Percentiles rank a stretch among this genome's conserved stretches.
Evolutionary conservation across 2,888 invertebrate genomes (phyloP).

Genomic region (Drosophila siamana): DNA sequence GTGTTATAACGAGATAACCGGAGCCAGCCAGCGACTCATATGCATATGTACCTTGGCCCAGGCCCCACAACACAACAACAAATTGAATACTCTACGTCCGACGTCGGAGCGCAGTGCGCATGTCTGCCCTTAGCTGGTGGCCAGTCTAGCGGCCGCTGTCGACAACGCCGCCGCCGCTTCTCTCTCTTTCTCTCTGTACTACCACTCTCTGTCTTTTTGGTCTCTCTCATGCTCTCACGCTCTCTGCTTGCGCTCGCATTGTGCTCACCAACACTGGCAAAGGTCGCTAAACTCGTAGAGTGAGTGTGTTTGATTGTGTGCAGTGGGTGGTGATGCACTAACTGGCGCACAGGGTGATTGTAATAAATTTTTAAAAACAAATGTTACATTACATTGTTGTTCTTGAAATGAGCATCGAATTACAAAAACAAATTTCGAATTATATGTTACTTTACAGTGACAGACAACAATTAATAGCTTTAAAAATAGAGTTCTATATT

Average conservation of each 20-base stretch:
- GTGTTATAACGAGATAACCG: constrained; percentile 20
- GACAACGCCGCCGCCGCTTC: constrained; percentile 9
- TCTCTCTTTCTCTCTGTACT: constrained; percentile 24
- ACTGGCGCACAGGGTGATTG: constrained; percentile 47
- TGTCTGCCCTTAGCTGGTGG: constrained; percentile 66
- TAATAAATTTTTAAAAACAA: constrained; percentile 7
- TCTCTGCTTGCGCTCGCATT: constrained; percentile 29
- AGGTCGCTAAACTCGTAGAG: constrained; percentile 4
- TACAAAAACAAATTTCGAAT: neutral
- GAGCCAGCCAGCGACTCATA: constrained; percentile 8
- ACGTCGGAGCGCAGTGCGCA: constrained; percentile 46
- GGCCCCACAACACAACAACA: constrained; percentile 28
- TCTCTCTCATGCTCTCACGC: neutral
- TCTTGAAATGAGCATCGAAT: neutral
- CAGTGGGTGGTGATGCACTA: constrained; percentile 38
- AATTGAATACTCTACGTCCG: constrained; percentile 39
- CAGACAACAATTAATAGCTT: too few species aligned
- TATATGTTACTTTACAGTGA: neutral
- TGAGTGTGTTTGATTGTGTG: constrained; percentile 5
- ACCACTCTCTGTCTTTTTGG: constrained; percentile 17
- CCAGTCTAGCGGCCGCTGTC: constrained; percentile 27
- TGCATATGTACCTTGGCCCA: constrained; percentile 5
- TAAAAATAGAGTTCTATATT: neutral
- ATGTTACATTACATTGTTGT: constrained; percentile 17
- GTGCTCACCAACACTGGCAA: constrained; percentile 39